These are phyloP conservation scores for Agrypnus murinus DNA, from an alignment of 2,888 invertebrate species.

Conservation along the genomic window DNA sequence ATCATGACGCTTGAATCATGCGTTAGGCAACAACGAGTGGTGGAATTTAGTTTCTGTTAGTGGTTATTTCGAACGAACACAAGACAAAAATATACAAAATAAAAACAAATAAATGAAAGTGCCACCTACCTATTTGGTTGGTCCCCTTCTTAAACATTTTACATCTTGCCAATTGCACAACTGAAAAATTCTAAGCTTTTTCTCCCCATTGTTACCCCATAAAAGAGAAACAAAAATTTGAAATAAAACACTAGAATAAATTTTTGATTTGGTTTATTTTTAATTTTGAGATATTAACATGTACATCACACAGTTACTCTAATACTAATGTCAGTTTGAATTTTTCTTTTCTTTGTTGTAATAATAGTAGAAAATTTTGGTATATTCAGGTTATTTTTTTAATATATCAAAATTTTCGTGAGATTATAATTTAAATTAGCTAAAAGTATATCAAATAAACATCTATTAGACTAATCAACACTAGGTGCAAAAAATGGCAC, in stretches of 20 bases:
- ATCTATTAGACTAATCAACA: conserved; percentile 69
- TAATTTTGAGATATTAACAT: conserved; percentile 72
- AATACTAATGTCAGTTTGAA: conserved; percentile 61
- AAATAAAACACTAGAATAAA: conserved; percentile 64
- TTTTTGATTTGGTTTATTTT: conserved; percentile 71
- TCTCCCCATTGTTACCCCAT: conserved; percentile 13
- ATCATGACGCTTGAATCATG: too few relatives aligned
- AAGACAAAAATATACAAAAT: conserved; percentile 50
- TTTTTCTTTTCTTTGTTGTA: conserved; percentile 52
- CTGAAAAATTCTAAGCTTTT: conserved; percentile 34
- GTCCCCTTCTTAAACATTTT: conserved; percentile 34
- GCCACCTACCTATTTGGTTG: conserved; percentile 68
- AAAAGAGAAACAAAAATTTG: conserved; percentile 42
- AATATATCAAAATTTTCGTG: conserved; percentile 69
- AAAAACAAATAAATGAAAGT: conserved; percentile 59
- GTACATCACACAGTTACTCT: conserved; percentile 72
- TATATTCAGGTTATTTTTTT: conserved; percentile 61
- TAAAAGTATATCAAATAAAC: conserved; percentile 64
- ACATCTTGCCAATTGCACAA: conserved; percentile 54
- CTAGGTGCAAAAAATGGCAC: conserved; percentile 69
- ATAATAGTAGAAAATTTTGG: conserved; percentile 70
- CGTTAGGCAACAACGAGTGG: conserved; percentile 59
- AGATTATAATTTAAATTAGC: conserved; percentile 39
- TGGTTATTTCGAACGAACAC: conserved; percentile 56
- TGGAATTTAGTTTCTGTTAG: conserved; percentile 69